Conservation (phyloP, 2,888 invertebrate genomes). For the Seira sanloemensis region DNA sequence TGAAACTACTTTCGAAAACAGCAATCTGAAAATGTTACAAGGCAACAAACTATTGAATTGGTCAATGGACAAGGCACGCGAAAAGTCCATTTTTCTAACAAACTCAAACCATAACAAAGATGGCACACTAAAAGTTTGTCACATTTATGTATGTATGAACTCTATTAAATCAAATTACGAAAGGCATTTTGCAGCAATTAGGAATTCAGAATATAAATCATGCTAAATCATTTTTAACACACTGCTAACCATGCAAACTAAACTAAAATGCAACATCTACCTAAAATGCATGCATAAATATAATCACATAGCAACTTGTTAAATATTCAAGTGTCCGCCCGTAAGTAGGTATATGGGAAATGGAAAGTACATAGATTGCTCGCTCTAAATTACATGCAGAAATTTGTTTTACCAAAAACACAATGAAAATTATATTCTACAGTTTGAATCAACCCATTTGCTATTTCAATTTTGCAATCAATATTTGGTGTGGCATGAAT, state of each 20-base stretch:
- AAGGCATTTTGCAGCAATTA: neutral
- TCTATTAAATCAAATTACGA: neutral
- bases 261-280: neutral
- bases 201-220: neutral
- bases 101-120: neutral
- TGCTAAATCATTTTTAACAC: neutral
- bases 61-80: constrained; percentile 38
- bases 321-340: neutral
- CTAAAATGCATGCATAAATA: neutral
- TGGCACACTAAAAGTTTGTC: neutral
- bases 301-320: neutral
- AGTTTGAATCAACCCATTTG: too few relatives aligned
- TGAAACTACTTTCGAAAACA: too few relatives aligned
- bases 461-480: too few relatives aligned
- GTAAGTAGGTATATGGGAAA: too few relatives aligned
- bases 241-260: neutral
- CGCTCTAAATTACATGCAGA: too few relatives aligned
- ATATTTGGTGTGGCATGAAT: too few relatives aligned
- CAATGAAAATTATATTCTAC: too few relatives aligned
- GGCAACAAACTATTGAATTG: too few relatives aligned
- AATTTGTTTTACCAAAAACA: too few relatives aligned
- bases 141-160: too few relatives aligned
- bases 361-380: too few relatives aligned
- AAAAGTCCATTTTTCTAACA: constrained; percentile 48
- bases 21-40: too few relatives aligned